Percentiles rank a stretch among this genome's conserved stretches.
phyloP scores from a whole-genome alignment of 2,888 invertebrate species.

The Dusona sp. region DNA sequence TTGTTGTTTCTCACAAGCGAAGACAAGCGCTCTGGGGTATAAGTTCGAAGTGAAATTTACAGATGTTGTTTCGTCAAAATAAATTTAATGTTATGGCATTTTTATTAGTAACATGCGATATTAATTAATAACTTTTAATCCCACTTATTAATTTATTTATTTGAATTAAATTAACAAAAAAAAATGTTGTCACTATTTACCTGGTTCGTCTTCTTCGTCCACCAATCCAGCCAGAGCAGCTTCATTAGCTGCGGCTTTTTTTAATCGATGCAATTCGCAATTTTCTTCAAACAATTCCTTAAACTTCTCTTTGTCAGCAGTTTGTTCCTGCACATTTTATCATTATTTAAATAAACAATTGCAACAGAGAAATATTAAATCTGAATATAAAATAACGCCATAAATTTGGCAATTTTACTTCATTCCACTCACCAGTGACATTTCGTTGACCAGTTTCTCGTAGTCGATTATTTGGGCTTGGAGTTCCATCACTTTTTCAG shows the following conservation, averaged over 20 bases:
- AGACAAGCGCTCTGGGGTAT: background rate
- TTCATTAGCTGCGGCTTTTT: slow-evolving; percentile 91
- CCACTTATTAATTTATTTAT: background rate
- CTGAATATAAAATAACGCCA: background rate
- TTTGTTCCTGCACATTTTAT: slow-evolving; percentile 88
- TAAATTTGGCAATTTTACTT: background rate
- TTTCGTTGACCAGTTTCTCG: slow-evolving; percentile 94
- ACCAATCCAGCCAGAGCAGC: slow-evolving; percentile 86
- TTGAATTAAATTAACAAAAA: background rate
- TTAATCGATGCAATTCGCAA: slow-evolving; percentile 94
- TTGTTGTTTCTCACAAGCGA: background rate
- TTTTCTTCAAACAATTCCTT: slow-evolving; percentile 96
- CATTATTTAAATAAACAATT: background rate
- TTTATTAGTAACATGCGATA: background rate
- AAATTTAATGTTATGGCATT: background rate
- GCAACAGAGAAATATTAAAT: background rate
- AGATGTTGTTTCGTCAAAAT: slow-evolving; percentile 74
- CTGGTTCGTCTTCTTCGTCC: slow-evolving; percentile 88
- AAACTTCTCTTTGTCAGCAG: slow-evolving; percentile 93
- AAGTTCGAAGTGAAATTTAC: background rate
- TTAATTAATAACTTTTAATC: background rate
- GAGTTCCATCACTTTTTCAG: slow-evolving; percentile 93
- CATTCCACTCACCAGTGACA: slow-evolving; percentile 88
- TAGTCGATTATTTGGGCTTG: slow-evolving; percentile 94
- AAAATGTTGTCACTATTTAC: slow-evolving; percentile 45